These are phyloP conservation scores for Onychorhynchus coronatus DNA, from an alignment of 2,113 vertebrate species.

Conservation along the genomic window DNA sequence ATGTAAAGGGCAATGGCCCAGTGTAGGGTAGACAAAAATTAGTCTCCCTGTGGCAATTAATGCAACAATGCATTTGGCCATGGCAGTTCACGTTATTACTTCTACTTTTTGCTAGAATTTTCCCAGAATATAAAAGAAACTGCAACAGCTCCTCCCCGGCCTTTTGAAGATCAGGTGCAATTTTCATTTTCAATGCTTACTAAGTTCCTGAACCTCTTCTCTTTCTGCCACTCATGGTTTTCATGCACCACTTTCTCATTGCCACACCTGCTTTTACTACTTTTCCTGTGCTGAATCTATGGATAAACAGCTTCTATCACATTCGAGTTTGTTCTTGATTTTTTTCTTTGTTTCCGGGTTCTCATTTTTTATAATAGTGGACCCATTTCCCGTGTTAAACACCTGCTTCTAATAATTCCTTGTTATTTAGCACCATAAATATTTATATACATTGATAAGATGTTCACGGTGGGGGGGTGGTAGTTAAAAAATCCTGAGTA, in stretches of 20 bases:
- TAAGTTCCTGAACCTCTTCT: neutral
- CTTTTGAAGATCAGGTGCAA: neutral
- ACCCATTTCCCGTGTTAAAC: neutral
- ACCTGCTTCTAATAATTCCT: neutral
- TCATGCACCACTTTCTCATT: neutral
- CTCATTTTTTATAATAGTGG: neutral
- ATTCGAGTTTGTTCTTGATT: neutral
- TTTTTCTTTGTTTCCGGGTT: neutral
- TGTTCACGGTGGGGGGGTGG: neutral
- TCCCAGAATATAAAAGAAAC: neutral
- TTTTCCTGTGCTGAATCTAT: neutral
- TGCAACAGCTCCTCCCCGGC: neutral
- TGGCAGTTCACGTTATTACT: slow-evolving; percentile 25
- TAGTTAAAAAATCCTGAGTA: neutral
- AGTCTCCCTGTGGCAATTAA: neutral
- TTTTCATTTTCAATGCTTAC: neutral
- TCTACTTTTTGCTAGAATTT: neutral
- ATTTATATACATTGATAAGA: neutral
- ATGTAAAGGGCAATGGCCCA: neutral
- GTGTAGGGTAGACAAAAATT: neutral
- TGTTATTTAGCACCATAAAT: neutral
- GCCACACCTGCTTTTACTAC: neutral
- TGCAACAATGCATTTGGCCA: neutral
- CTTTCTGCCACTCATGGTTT: neutral
- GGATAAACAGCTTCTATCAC: neutral